Evolutionary conservation across 2,113 vertebrate genomes (phyloP).

Genomic region (Anguilla rostrata): DNA sequence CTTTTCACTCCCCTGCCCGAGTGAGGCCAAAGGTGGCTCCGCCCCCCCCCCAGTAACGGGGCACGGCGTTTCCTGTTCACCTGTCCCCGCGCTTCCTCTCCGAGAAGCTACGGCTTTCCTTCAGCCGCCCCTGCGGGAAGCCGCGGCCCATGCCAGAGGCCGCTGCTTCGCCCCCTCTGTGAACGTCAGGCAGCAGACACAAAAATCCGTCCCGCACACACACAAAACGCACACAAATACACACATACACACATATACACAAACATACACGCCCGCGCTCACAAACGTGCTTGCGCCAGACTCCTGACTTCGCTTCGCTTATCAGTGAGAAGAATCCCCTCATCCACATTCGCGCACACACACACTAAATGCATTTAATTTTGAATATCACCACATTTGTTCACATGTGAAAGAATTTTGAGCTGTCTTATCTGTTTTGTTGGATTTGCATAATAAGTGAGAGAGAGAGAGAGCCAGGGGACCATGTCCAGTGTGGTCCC

Average conservation of each 20-base stretch:
- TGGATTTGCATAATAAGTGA: no score
- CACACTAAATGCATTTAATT: not conserved
- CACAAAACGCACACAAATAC: not conserved
- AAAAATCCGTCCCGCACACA: not conserved
- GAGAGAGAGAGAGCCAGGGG: no score
- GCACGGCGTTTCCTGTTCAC: slow-evolving; percentile 2
- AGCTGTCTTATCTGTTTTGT: no score
- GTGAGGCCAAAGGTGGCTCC: not conserved
- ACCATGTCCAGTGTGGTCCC: no score
- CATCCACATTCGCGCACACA: not conserved
- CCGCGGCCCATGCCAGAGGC: not conserved
- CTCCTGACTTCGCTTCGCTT: not conserved
- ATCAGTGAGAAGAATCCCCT: not conserved
- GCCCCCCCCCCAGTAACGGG: not conserved
- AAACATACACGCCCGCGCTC: not conserved
- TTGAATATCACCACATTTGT: not conserved
- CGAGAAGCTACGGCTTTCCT: not conserved
- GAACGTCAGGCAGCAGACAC: not conserved
- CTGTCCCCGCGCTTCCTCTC: not conserved
- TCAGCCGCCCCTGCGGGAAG: not conserved
- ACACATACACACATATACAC: not conserved
- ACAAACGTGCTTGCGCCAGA: not conserved
- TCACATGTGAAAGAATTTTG: not conserved
- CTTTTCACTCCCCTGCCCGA: not conserved
- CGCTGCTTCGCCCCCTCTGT: not conserved